These are phyloP conservation scores for Nemotelus nigrinus DNA, from an alignment of 2,888 invertebrate species.

Conservation along the genomic window DNA sequence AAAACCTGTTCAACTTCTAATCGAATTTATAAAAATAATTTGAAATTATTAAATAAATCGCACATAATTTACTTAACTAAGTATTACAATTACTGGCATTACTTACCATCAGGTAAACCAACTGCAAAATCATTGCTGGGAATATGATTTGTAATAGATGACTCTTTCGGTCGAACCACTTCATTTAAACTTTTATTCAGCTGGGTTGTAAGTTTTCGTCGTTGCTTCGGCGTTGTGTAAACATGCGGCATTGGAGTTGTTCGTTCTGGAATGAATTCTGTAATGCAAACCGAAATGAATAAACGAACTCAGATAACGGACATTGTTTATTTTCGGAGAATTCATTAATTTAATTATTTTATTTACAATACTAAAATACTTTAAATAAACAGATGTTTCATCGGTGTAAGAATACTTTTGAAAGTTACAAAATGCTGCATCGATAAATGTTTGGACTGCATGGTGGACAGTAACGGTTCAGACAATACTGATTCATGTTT, in stretches of 20 bases:
- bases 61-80: no score
- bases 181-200: slow-evolving; percentile 63
- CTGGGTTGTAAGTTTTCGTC: slow-evolving; percentile 59
- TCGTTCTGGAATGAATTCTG: slow-evolving; percentile 64
- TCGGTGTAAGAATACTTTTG: no score
- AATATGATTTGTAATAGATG: slow-evolving; percentile 62
- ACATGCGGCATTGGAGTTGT: slow-evolving; percentile 61
- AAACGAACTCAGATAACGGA: slow-evolving; percentile 27
- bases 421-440: no score
- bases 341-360: slow-evolving; percentile 37
- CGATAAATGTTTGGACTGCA: no score
- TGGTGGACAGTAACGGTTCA: no score
- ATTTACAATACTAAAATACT: no score
- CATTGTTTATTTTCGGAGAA: slow-evolving; percentile 53
- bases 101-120: slow-evolving; percentile 55
- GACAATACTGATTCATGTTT: no score
- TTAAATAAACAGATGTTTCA: no score
- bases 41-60: no score
- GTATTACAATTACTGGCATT: no score
- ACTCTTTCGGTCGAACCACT: slow-evolving; percentile 64
- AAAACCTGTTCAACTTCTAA: no score
- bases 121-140: slow-evolving; percentile 60
- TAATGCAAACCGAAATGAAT: slow-evolving; percentile 56
- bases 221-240: slow-evolving; percentile 61
- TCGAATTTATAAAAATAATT: no score